phyloP scores from a whole-genome alignment of 1,140 invertebrate genomes.

The Drosophila santomea region DNA sequence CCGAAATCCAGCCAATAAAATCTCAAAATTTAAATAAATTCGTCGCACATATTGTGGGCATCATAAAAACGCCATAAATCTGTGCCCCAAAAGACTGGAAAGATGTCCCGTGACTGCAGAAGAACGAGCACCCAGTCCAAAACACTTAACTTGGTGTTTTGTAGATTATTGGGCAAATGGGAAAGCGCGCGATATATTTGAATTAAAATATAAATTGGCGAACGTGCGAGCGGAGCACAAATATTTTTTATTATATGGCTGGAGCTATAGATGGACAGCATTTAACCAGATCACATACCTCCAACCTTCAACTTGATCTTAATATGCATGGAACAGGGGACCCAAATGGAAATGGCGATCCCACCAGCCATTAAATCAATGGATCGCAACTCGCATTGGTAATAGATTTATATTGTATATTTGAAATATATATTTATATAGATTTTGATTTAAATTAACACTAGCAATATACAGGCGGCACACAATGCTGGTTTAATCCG shows the following conservation, averaged over 20 bases:
- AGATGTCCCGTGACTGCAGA: slow-evolving; percentile 20
- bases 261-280: neutral
- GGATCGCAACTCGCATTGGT: slow-evolving; percentile 1
- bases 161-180: slow-evolving; percentile 7
- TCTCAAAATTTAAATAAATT: slow-evolving; percentile 52
- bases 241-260: slow-evolving; percentile 6
- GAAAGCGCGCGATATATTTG: slow-evolving; percentile 21
- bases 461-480: slow-evolving; percentile 77
- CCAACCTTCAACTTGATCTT: slow-evolving; percentile 18
- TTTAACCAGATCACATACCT: slow-evolving; percentile 12
- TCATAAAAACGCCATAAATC: slow-evolving; percentile 69
- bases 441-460: slow-evolving; percentile 79
- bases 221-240: slow-evolving; percentile 17
- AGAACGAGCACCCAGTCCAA: slow-evolving; percentile 14
- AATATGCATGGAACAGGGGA: neutral
- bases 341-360: neutral
- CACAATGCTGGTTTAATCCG: slow-evolving; percentile 45
- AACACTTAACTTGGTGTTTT: slow-evolving; percentile 37
- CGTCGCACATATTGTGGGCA: slow-evolving; percentile 47
- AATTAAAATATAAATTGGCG: slow-evolving; percentile 27
- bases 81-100: slow-evolving; percentile 43
- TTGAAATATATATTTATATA: slow-evolving; percentile 70
- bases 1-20: slow-evolving; percentile 6
- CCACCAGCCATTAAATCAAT: neutral
- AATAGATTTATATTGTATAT: slow-evolving; percentile 67